phyloP scores from a whole-genome alignment of 53 echinoderm and acorn worm genomes.

The Mesocentrotus franciscanus region DNA sequence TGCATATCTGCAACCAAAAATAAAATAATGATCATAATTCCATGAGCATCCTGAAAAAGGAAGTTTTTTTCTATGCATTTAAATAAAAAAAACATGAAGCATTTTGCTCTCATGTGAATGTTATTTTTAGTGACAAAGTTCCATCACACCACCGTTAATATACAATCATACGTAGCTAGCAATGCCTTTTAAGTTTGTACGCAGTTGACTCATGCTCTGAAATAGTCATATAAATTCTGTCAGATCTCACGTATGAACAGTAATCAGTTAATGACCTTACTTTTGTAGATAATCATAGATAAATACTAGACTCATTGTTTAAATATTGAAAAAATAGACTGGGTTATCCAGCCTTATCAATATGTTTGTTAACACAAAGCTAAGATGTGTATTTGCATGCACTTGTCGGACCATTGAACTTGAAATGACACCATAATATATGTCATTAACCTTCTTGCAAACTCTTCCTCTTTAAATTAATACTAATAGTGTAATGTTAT shows the following conservation, averaged over 20 bases:
- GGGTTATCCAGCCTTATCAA: neutral
- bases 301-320: neutral
- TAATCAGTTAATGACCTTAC: neutral
- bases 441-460: neutral
- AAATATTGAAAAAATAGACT: neutral
- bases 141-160: no score
- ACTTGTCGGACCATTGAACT: slow-evolving; percentile 8
- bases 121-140: no score
- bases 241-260: neutral
- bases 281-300: neutral
- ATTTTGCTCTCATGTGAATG: no score
- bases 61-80: no score
- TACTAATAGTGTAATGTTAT: neutral
- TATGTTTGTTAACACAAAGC: neutral
- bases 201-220: no score
- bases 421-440: neutral
- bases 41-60: no score
- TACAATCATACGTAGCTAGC: no score
- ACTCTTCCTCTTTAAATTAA: neutral
- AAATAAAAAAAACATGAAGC: no score
- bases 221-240: neutral
- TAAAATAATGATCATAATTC: no score
- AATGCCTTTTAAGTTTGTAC: no score
- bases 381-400: neutral
- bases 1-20: no score